Conservation (phyloP, 2,888 invertebrate genomes). For the Teleogryllus oceanicus region DNA sequence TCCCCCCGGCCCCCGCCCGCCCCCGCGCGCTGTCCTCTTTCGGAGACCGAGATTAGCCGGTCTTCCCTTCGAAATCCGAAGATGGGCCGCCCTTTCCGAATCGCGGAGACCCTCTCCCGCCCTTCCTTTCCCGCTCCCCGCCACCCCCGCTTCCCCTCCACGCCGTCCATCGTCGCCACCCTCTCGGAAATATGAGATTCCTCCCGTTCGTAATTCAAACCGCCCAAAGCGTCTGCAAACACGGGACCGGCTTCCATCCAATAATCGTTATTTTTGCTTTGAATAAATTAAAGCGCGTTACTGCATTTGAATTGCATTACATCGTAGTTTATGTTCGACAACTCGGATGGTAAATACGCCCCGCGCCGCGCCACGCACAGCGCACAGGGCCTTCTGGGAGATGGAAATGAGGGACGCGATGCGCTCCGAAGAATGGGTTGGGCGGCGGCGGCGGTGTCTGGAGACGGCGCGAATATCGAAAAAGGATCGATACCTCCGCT, state of each 20-base stretch:
- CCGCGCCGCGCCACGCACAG: no score
- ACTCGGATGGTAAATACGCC: not conserved
- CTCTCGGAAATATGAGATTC: not conserved
- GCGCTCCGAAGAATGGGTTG: no score
- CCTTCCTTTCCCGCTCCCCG: no score
- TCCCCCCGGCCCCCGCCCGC: not conserved
- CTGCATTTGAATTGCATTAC: slow-evolving; percentile 18
- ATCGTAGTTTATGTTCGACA: slow-evolving; percentile 2
- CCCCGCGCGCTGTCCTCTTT: not conserved
- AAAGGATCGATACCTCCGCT: no score
- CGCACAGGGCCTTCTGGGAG: no score
- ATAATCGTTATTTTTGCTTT: slow-evolving; percentile 18
- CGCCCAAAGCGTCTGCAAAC: not conserved
- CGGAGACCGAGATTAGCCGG: not conserved
- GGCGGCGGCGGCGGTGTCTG: no score
- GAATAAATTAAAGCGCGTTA: slow-evolving; percentile 18
- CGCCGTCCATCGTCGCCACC: not conserved
- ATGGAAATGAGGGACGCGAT: no score
- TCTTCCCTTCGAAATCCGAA: slow-evolving; percentile 5
- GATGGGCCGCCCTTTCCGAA: not conserved
- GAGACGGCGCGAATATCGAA: no score
- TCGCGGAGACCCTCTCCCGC: no score
- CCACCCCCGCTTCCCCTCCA: not conserved
- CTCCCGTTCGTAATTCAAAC: not conserved
- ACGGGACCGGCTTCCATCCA: not conserved